Conservation (phyloP, 1,140 invertebrate genomes). For the Philopotamus ludificatus region DNA sequence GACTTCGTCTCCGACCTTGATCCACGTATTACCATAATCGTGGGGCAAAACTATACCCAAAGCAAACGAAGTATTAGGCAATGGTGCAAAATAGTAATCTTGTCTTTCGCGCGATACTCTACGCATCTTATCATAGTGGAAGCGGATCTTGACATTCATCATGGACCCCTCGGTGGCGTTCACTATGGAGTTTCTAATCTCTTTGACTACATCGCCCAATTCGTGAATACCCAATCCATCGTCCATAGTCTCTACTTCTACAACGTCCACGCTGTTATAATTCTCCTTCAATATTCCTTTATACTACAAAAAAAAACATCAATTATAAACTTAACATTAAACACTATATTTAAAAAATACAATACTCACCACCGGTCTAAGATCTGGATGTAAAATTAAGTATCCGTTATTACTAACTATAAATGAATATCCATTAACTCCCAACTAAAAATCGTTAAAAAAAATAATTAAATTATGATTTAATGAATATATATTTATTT, state of each 20-base stretch:
- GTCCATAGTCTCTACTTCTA: constrained; percentile 87
- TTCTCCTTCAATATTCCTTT: constrained; percentile 80
- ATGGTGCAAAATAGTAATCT: constrained; percentile 79
- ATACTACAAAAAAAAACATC: constrained; percentile 55
- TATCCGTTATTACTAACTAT: constrained; percentile 97
- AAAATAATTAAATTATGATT: constrained; percentile 15
- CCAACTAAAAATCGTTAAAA: constrained; percentile 63
- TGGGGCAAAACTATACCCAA: constrained; percentile 78
- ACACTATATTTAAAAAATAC: constrained; percentile 20
- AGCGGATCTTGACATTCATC: constrained; percentile 68
- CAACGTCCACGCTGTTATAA: constrained; percentile 94
- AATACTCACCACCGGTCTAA: constrained; percentile 68
- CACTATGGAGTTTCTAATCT: constrained; percentile 71
- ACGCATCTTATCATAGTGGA: constrained; percentile 80
- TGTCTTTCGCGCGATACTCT: constrained; percentile 77
- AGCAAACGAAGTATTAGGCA: constrained; percentile 83
- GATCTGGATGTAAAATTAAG: constrained; percentile 76
- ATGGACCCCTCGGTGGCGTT: constrained; percentile 66
- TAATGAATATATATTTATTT: not conserved
- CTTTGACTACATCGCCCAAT: constrained; percentile 54
- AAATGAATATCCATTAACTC: constrained; percentile 94
- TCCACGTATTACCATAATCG: constrained; percentile 73
- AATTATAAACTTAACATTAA: constrained; percentile 8
- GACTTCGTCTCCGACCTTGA: constrained; percentile 71
- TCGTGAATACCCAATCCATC: constrained; percentile 59